A percentile compares a stretch with the other conserved stretches of the same genome.
These are phyloP conservation scores for Aporrectodea caliginosa DNA, from an alignment of 1,140 invertebrate genomes.

Conservation along the genomic window DNA sequence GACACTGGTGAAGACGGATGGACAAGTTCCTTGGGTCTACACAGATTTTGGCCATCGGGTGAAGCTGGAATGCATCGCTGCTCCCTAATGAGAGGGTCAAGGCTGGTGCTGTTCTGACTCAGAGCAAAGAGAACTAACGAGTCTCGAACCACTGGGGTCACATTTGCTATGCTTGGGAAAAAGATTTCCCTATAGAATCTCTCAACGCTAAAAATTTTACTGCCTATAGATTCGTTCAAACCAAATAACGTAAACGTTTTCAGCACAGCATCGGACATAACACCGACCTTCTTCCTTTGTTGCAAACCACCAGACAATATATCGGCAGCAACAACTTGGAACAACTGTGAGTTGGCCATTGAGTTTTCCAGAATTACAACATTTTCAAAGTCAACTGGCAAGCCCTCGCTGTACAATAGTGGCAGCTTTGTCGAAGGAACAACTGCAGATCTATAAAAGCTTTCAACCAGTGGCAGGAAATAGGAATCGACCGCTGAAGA, in stretches of 20 bases:
- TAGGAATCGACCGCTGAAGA: background rate
- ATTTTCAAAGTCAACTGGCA: background rate
- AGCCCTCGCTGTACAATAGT: background rate
- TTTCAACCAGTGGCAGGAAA: background rate
- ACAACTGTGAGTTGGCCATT: background rate
- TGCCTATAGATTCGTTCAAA: background rate
- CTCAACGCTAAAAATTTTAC: background rate
- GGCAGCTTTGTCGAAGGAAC: background rate
- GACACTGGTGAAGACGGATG: background rate
- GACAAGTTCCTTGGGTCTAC: background rate
- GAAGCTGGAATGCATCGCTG: background rate
- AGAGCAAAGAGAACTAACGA: background rate
- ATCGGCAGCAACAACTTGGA: background rate
- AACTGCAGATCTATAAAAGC: constrained; percentile 17
- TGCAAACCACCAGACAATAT: constrained; percentile 8
- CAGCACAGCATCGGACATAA: background rate
- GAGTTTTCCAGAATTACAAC: background rate
- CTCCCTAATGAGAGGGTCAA: background rate
- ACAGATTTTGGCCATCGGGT: background rate
- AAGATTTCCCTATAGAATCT: background rate
- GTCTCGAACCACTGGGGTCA: background rate
- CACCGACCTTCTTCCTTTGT: background rate
- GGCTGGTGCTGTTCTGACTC: background rate
- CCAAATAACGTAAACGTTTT: background rate
- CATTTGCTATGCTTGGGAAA: background rate